Percentiles rank a stretch among this genome's conserved stretches.
Evolutionary conservation across 2,113 vertebrate species (phyloP).

Genomic region (Coreoperca whiteheadi): DNA sequence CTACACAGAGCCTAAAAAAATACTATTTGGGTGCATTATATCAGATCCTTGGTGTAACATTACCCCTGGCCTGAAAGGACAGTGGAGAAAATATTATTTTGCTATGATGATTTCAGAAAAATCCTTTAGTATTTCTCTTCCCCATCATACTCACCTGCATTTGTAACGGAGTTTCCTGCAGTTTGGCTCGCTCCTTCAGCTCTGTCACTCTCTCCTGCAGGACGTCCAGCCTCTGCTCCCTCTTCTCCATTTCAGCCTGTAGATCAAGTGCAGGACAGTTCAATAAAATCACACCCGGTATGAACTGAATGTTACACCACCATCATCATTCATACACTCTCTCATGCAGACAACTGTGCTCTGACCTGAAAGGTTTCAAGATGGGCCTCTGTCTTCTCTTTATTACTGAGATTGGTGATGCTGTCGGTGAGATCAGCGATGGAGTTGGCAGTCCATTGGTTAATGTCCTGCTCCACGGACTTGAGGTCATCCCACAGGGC

Average conservation of each 20-base stretch:
- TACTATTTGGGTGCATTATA: background rate
- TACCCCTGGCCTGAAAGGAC: background rate
- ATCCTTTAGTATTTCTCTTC: background rate
- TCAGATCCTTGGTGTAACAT: background rate
- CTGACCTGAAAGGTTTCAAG: slow-evolving; percentile 92
- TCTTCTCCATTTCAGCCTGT: slow-evolving; percentile 90
- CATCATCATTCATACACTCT: background rate
- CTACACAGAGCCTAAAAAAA: background rate
- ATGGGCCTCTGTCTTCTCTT: slow-evolving; percentile 81
- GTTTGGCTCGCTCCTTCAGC: slow-evolving; percentile 88
- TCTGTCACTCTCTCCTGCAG: slow-evolving; percentile 89
- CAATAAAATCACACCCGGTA: slow-evolving; percentile 9
- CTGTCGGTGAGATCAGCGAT: slow-evolving; percentile 87
- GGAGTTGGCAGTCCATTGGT: slow-evolving; percentile 87
- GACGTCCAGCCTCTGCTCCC: slow-evolving; percentile 87
- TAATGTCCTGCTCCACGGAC: slow-evolving; percentile 87
- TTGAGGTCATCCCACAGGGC: slow-evolving; percentile 93
- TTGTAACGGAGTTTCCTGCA: slow-evolving; percentile 88
- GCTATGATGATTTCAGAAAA: background rate
- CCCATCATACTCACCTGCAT: slow-evolving; percentile 88
- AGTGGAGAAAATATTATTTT: background rate
- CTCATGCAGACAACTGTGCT: background rate
- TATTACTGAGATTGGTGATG: slow-evolving; percentile 84
- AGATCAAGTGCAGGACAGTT: slow-evolving; percentile 54
- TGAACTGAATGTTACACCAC: slow-evolving; percentile 11